A percentile compares a stretch with the other conserved stretches of the same genome.
phyloP scores from a whole-genome alignment of 2,888 invertebrate genomes.

The Panopea generosa region DNA sequence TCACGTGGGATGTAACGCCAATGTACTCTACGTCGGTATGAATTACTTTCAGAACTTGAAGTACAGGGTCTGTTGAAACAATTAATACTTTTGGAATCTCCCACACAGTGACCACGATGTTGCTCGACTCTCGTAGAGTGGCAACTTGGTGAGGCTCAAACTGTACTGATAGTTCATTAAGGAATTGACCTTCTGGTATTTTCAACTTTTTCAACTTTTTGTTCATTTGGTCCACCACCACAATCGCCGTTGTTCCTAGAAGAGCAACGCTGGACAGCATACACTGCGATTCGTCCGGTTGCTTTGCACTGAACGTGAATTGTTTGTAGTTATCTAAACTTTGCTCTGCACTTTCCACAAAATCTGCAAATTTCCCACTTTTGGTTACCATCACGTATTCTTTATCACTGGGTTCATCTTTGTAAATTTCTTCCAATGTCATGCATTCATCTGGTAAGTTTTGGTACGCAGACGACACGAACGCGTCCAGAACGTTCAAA shows the following conservation, averaged over 20 bases:
- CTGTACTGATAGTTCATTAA: slow-evolving; percentile 32
- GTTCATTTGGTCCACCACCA: slow-evolving; percentile 56
- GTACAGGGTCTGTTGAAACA: slow-evolving; percentile 45
- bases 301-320: slow-evolving; percentile 46
- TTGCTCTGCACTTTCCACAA: slow-evolving; percentile 17
- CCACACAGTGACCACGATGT: slow-evolving; percentile 52
- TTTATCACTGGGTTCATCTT: slow-evolving; percentile 31
- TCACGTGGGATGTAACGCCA: slow-evolving; percentile 46
- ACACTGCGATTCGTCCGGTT: slow-evolving; percentile 34
- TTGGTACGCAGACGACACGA: slow-evolving; percentile 36
- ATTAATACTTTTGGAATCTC: slow-evolving; percentile 48
- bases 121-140: slow-evolving; percentile 45
- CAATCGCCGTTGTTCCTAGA: slow-evolving; percentile 43
- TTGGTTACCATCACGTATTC: slow-evolving; percentile 52
- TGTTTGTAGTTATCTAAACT: slow-evolving; percentile 22
- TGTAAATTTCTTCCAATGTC: slow-evolving; percentile 23
- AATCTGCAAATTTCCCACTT: slow-evolving; percentile 44
- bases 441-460: slow-evolving; percentile 38
- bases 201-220: slow-evolving; percentile 59
- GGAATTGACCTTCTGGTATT: slow-evolving; percentile 54
- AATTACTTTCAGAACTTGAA: slow-evolving; percentile 26
- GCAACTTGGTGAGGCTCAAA: slow-evolving; percentile 58
- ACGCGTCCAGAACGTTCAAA: slow-evolving; percentile 37
- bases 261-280: slow-evolving; percentile 56
- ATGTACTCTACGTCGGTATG: slow-evolving; percentile 54